Base-by-base conservation (phyloP, 2,888 invertebrate genomes). In the Panorpa germanica region DNA sequence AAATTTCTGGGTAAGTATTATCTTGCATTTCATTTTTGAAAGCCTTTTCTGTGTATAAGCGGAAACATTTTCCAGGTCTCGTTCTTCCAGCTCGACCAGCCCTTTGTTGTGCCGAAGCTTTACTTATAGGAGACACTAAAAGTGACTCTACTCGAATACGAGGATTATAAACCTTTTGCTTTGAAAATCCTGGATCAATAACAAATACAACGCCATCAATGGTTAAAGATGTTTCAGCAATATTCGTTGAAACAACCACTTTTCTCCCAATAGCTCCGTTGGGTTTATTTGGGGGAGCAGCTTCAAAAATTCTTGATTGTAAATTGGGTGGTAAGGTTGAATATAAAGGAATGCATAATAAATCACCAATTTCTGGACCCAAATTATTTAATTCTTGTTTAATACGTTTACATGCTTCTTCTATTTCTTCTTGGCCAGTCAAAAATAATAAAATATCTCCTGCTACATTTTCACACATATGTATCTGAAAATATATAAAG, bases 191-290 rank as follows among this genome's bases (percentile, higher is more conserved):
- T 1, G 98, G 96, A 57, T 98, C 98, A 46, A 99, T 96, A 7
- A 99, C 98, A 50, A 95, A 99, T 8, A 99, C 98, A 2, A 98
- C 95, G 27, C 98, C 98, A 45, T 98, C 98, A 44, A 98, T 98
- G 4, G 98, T 99, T 14, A 99, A 56, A 0, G 96, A 96, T 0
- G 98, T 99, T 59, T 99, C 98, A 0, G 98, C 98, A 40, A 99
- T 98, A 50, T 99, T 98, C 0, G 98, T 98, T 0, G 96, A 95
- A 0, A 99, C 91, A 0, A 99, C 96, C 2, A 93, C 86, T 45
- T 69, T 90, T 4, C 90, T 57, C 0, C 93, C 90, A 18, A 93
- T 77, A 0, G 81, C 85, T 1, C 91, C 91, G 41, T 77, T 88
- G 0, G 78, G 55, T 48, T 86, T 76, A 32, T 75, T 82, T 0